phyloP scores from a whole-genome alignment of 2,113 vertebrate genomes.

The Chascanopsetta lugubris region DNA sequence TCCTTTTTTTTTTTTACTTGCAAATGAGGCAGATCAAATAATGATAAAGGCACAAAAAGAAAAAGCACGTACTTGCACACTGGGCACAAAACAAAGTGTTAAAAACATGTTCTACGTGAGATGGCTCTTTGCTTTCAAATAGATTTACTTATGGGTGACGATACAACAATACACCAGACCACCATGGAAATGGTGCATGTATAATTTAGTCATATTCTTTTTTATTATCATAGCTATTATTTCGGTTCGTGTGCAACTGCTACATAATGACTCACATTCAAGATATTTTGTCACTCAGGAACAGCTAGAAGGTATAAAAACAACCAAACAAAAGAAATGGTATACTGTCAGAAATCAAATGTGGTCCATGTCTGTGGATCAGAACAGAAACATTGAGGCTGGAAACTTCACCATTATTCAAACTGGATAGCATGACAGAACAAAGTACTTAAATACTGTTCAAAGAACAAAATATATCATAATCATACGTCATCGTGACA shows the following conservation, averaged over 20 bases:
- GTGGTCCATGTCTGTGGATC: constrained; percentile 94
- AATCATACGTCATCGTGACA: constrained; percentile 92
- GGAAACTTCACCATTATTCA: constrained; percentile 90
- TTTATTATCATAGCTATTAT: constrained; percentile 85
- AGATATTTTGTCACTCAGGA: constrained; percentile 93
- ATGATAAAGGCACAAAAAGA: constrained; percentile 60
- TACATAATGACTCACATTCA: constrained; percentile 99
- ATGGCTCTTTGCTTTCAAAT: constrained; percentile 35
- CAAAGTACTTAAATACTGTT: constrained; percentile 89
- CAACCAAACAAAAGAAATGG: constrained; percentile 60
- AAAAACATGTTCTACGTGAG: constrained; percentile 34
- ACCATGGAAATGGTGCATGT: constrained; percentile 77
- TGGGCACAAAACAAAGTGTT: constrained; percentile 46
- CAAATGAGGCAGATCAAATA: constrained; percentile 62
- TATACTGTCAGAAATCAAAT: constrained; percentile 77
- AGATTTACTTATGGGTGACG: constrained; percentile 53
- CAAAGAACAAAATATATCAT: constrained; percentile 88
- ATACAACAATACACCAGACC: constrained; percentile 79
- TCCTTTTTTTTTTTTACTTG: constrained; percentile 40
- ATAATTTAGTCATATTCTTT: constrained; percentile 88
- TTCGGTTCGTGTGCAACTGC: constrained; percentile 98
- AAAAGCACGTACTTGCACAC: constrained; percentile 54
- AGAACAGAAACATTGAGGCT: constrained; percentile 81
- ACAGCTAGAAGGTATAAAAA: constrained; percentile 90
- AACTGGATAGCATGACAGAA: constrained; percentile 95